phyloP scores from a whole-genome alignment of 2,888 invertebrate species.

The Synanthedon tipuliformis region DNA sequence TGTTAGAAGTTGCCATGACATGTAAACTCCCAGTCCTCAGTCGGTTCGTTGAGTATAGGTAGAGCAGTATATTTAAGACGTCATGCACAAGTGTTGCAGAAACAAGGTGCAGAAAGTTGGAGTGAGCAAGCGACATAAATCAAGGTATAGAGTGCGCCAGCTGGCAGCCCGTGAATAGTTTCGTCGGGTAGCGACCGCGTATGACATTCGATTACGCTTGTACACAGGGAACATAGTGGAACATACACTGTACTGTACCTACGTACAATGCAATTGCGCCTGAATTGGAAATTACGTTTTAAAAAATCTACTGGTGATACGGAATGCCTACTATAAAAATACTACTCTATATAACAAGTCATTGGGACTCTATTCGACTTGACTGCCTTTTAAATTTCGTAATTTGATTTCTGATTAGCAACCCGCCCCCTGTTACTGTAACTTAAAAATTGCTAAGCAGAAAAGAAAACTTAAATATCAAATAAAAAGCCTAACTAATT shows the following conservation, averaged over 20 bases:
- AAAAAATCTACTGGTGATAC: too few species aligned
- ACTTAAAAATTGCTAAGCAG: too few species aligned
- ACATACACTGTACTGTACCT: constrained; percentile 5
- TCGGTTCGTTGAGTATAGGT: too few species aligned
- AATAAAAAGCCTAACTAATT: too few species aligned
- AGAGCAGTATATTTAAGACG: constrained; percentile 45
- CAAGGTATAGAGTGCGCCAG: constrained; percentile 41
- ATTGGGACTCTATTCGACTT: neutral
- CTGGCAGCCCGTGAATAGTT: constrained; percentile 50
- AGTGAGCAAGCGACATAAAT: constrained; percentile 56
- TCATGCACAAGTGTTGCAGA: constrained; percentile 59
- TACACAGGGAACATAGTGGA: constrained; percentile 9
- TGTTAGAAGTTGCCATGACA: too few species aligned
- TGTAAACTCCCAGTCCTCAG: too few species aligned
- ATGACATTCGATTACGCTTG: constrained; percentile 61
- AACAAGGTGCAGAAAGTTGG: constrained; percentile 64
- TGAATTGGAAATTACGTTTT: neutral
- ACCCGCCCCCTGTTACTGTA: too few species aligned
- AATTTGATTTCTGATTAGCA: too few species aligned
- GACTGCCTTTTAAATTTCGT: too few species aligned
- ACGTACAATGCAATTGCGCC: neutral
- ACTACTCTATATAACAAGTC: neutral
- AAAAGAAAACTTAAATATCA: too few species aligned
- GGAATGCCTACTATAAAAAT: neutral
- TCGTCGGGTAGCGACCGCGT: constrained; percentile 48